Conservation (phyloP, 2,888 invertebrate genomes). For the Cryptus armator region DNA sequence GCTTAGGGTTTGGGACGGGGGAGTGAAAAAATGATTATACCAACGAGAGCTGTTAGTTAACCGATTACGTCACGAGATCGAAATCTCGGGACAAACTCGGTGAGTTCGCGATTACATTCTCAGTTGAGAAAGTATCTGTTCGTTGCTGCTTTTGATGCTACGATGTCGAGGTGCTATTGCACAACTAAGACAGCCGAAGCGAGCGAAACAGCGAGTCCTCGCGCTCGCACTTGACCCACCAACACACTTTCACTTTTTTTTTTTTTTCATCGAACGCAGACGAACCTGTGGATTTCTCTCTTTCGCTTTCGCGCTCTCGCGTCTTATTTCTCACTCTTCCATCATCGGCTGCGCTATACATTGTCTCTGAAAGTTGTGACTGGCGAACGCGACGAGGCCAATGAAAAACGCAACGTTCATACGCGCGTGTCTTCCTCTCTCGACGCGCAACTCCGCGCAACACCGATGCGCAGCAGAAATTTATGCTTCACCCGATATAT, state of each 20-base stretch:
- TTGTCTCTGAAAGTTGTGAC: slow-evolving; percentile 3
- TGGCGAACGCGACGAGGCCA: not conserved
- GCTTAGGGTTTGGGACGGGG: slow-evolving; percentile 16
- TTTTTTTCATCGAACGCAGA: slow-evolving; percentile 27
- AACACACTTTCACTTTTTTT: slow-evolving; percentile 82
- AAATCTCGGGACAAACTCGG: slow-evolving; percentile 38
- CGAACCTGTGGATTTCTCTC: slow-evolving; percentile 51
- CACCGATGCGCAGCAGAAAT: not conserved
- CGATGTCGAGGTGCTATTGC: slow-evolving; percentile 49
- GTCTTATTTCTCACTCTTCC: slow-evolving; percentile 21
- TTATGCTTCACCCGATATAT: not conserved
- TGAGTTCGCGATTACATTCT: slow-evolving; percentile 15
- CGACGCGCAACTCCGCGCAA: not conserved
- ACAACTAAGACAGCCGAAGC: slow-evolving; percentile 43
- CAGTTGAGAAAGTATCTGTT: slow-evolving; percentile 47
- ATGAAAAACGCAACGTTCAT: not conserved
- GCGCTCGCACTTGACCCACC: slow-evolving; percentile 81
- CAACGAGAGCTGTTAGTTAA: slow-evolving; percentile 21
- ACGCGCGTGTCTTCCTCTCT: not conserved
- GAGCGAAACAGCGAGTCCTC: slow-evolving; percentile 54
- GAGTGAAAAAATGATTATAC: slow-evolving; percentile 1
- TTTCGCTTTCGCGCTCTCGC: slow-evolving; percentile 47
- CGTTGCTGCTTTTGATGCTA: slow-evolving; percentile 3
- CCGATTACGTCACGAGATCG: slow-evolving; percentile 36
- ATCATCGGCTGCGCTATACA: not conserved